Conservation (phyloP, 2,113 vertebrate genomes). For the Sitta europaea region DNA sequence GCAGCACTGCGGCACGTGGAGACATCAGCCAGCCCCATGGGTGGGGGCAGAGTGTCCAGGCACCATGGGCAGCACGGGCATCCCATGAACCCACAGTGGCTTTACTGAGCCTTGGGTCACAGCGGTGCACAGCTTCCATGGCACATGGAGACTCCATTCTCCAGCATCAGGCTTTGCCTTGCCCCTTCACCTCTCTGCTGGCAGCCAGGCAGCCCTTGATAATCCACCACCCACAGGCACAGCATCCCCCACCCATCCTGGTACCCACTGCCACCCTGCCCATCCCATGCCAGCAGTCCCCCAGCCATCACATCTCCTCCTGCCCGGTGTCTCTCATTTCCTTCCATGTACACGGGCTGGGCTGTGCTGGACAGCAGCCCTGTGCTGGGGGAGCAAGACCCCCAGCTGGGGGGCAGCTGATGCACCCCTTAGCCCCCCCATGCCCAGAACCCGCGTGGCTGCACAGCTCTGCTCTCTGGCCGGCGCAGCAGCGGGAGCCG, state of each 20-base stretch:
- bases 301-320: not conserved
- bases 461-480: not conserved
- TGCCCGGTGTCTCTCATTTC: rapidly evolving
- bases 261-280: not conserved
- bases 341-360: not conserved
- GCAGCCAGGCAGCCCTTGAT: not conserved
- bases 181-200: rapidly evolving
- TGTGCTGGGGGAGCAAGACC: not conserved
- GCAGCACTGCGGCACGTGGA: not conserved
- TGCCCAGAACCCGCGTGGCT: not conserved
- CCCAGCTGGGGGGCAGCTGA: not conserved
- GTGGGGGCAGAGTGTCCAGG: rapidly evolving
- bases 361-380: not conserved
- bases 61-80: rapidly evolving
- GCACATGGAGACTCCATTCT: rapidly evolving
- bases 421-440: not conserved
- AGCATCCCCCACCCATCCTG: rapidly evolving
- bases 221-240: not conserved
- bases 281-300: rapidly evolving
- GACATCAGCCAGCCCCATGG: not conserved
- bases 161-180: rapidly evolving
- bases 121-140: rapidly evolving
- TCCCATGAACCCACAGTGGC: rapidly evolving
- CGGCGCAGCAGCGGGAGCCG: not conserved
- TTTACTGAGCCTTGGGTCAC: not conserved